Conservation (phyloP, 2,113 vertebrate species). For the Xenus cinereus region DNA sequence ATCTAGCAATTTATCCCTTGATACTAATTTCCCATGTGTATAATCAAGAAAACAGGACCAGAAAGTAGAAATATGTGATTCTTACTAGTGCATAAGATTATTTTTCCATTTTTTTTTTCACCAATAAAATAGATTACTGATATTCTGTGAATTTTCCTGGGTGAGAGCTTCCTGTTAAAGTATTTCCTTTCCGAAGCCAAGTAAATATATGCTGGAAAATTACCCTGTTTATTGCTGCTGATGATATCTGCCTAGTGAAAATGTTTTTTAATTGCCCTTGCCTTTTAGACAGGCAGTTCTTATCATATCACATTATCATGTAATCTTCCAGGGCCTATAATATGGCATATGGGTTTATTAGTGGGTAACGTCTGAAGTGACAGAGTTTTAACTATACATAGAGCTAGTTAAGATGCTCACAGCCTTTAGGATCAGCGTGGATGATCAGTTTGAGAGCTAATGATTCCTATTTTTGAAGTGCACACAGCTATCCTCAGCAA, state of each 20-base stretch:
- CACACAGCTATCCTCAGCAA: neutral
- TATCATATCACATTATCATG: conserved; percentile 39
- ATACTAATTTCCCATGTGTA: neutral
- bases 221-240: conserved; percentile 34
- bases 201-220: conserved; percentile 20
- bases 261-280: conserved; percentile 53
- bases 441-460: neutral
- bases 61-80: neutral
- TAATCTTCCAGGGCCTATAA: conserved; percentile 5
- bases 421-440: conserved; percentile 1
- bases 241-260: conserved; percentile 32
- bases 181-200: neutral
- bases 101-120: neutral
- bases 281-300: conserved; percentile 29
- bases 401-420: neutral
- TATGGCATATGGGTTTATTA: conserved; percentile 16
- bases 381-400: neutral
- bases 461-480: neutral
- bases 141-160: neutral
- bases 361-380: conserved; percentile 11
- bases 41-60: neutral
- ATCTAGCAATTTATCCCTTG: neutral
- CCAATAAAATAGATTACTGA: neutral
- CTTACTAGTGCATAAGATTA: neutral
- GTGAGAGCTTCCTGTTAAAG: neutral